These are phyloP conservation scores for Asbolus verrucosus DNA, from an alignment of 1,140 invertebrate genomes.

Conservation along the genomic window DNA sequence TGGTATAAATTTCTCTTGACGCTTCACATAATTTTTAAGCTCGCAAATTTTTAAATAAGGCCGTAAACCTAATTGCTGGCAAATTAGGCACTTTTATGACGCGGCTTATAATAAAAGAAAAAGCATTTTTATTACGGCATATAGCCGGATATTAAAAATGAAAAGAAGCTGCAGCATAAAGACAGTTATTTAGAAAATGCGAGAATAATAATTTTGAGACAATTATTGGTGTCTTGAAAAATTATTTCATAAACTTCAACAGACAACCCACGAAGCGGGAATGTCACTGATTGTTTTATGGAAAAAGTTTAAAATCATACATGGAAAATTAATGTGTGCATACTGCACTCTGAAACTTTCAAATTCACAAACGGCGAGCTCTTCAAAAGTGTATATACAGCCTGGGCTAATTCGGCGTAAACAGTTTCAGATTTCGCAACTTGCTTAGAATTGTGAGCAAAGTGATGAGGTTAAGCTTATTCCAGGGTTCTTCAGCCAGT, in stretches of 20 bases:
- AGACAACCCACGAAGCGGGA: neutral
- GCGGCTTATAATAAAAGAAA: constrained; percentile 23
- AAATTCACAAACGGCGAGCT: neutral
- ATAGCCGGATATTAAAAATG: constrained; percentile 26
- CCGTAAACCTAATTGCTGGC: constrained; percentile 20
- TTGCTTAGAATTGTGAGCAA: constrained; percentile 16
- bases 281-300: constrained; percentile 8
- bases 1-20: constrained; percentile 15
- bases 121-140: constrained; percentile 28
- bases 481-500: constrained; percentile 14
- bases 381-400: constrained; percentile 9
- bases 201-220: neutral
- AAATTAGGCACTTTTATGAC: constrained; percentile 1
- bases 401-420: constrained; percentile 2
- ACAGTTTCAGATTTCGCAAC: constrained; percentile 24
- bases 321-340: neutral
- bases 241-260: neutral
- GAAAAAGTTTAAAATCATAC: constrained; percentile 24
- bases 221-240: constrained; percentile 2
- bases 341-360: constrained; percentile 6
- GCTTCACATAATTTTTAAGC: constrained; percentile 1
- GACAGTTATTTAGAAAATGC: constrained; percentile 20
- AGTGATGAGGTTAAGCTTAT: constrained; percentile 12
- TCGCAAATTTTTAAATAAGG: constrained; percentile 13
- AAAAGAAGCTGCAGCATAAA: constrained; percentile 17